Evolutionary conservation across 2,797 vertebrate species (phyloP).

Genomic region (Yasuhikotakia modesta): DNA sequence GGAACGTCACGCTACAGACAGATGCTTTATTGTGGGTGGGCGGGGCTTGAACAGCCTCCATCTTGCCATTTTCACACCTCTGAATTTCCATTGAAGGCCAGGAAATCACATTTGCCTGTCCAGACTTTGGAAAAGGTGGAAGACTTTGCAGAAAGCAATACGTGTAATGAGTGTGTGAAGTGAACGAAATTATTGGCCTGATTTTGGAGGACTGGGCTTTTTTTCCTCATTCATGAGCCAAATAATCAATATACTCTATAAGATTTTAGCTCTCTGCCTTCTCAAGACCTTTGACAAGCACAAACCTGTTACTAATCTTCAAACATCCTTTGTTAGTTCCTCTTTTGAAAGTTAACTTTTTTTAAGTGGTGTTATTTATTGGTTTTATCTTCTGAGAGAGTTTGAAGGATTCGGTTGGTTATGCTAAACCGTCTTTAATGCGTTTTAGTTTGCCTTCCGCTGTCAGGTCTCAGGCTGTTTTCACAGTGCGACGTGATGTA

Average conservation of each 20-base stretch:
- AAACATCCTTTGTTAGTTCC: conserved; percentile 74
- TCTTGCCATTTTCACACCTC: conserved; percentile 65
- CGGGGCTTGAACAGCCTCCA: conserved; percentile 58
- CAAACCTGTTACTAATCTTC: conserved; percentile 82
- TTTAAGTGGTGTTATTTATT: conserved; percentile 77
- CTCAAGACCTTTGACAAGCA: conserved; percentile 85
- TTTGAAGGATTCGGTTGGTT: conserved; percentile 76
- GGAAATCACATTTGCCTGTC: conserved; percentile 53
- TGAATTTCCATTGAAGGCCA: conserved; percentile 61
- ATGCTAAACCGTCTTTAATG: conserved; percentile 73
- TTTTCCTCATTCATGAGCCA: conserved; percentile 81
- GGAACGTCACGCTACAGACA: conserved; percentile 56
- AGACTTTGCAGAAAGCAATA: conserved; percentile 81
- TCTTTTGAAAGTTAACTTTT: conserved; percentile 72
- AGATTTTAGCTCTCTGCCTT: conserved; percentile 85
- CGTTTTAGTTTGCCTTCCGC: conserved; percentile 71
- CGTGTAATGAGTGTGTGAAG: conserved; percentile 76
- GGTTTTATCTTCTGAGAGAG: conserved; percentile 75
- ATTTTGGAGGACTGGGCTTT: conserved; percentile 76
- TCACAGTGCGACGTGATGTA: conserved; percentile 70
- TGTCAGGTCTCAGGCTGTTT: conserved; percentile 76
- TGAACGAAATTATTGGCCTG: conserved; percentile 74
- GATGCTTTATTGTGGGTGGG: not conserved
- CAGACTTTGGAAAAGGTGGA: conserved; percentile 65
- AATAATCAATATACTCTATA: conserved; percentile 82